phyloP scores from a whole-genome alignment of 2,797 vertebrate genomes.

The Bufotes viridis region DNA sequence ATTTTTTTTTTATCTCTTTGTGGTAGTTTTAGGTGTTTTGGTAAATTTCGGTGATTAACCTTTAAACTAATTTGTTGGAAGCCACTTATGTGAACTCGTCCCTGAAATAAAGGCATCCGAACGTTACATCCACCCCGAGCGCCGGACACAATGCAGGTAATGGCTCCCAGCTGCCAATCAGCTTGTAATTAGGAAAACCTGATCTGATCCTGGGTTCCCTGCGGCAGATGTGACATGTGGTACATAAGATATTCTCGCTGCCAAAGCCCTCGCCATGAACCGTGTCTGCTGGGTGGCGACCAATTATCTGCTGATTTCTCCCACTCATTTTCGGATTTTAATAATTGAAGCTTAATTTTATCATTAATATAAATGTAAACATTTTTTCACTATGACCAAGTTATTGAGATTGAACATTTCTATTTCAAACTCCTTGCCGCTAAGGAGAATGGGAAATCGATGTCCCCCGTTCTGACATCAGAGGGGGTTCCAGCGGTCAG shows the following conservation, averaged over 20 bases:
- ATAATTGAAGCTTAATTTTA: too few species aligned
- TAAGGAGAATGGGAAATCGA: too few species aligned
- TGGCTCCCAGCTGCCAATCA: constrained; percentile 31
- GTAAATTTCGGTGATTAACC: background rate
- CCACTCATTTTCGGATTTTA: too few species aligned
- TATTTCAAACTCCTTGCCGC: too few species aligned
- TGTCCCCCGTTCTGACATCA: too few species aligned
- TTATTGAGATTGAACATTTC: too few species aligned
- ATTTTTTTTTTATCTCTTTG: too few species aligned
- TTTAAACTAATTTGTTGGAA: background rate
- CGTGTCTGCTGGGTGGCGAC: background rate
- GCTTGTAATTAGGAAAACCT: background rate
- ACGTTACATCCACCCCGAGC: background rate
- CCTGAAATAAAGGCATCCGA: constrained; percentile 32
- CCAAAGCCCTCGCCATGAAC: background rate
- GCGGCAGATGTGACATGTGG: background rate
- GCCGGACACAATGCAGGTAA: constrained; percentile 12
- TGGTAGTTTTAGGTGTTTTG: background rate
- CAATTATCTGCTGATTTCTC: background rate
- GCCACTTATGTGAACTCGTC: constrained; percentile 49
- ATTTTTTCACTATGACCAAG: too few species aligned
- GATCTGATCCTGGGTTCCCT: background rate
- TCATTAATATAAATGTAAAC: too few species aligned
- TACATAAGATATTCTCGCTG: background rate
- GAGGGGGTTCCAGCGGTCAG: too few species aligned